Evolutionary conservation across 2,113 vertebrate species (phyloP).

Genomic region (Micromys minutus): DNA sequence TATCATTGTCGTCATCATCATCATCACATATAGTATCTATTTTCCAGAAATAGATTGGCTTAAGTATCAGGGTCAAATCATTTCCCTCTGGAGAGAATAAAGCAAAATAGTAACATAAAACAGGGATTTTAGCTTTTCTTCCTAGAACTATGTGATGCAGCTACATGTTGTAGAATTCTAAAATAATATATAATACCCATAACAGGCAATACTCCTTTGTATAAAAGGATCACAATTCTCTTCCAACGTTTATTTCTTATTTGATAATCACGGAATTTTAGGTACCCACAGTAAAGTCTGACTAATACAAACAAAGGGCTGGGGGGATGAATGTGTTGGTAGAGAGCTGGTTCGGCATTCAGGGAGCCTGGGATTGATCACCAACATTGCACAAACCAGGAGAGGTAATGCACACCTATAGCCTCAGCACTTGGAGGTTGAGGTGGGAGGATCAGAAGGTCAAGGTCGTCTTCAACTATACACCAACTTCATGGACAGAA

Average conservation of each 20-base stretch:
- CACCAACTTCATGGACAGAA: not conserved
- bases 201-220: not conserved
- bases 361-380: not conserved
- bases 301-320: not conserved
- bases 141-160: not conserved
- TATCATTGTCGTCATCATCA: not conserved
- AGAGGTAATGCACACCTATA: not conserved
- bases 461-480: not conserved
- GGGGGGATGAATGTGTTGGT: not conserved
- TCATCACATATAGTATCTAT: not conserved
- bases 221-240: not conserved
- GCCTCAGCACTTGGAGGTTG: not conserved
- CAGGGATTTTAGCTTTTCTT: not conserved
- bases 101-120: not conserved
- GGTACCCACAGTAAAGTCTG: not conserved
- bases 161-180: not conserved
- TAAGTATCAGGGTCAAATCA: not conserved
- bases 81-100: not conserved
- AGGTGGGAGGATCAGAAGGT: not conserved
- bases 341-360: not conserved
- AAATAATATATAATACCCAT: not conserved
- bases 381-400: not conserved
- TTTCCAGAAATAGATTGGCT: slow-evolving; percentile 33
- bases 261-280: not conserved
- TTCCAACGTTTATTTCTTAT: not conserved